Percentiles rank a stretch among this genome's conserved stretches.
phyloP scores from a whole-genome alignment of 2,888 invertebrate species.

The Seladonia tumulorum region DNA sequence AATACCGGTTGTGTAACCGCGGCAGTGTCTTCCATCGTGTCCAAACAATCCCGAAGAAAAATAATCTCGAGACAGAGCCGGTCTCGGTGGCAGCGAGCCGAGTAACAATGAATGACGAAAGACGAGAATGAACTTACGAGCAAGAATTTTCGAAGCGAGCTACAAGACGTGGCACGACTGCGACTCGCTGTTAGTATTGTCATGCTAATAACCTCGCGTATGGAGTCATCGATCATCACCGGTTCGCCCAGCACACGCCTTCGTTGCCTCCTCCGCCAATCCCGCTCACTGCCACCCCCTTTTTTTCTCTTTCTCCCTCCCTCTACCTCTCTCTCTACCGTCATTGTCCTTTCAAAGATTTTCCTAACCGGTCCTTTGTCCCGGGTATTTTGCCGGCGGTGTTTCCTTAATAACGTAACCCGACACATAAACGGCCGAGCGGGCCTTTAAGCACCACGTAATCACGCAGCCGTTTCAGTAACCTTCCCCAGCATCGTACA shows the following conservation, averaged over 20 bases:
- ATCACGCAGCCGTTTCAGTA: conserved; percentile 57
- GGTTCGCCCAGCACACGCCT: conserved; percentile 31
- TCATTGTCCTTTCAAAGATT: conserved; percentile 45
- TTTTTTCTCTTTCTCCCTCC: neutral
- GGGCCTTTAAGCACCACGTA: conserved; percentile 63
- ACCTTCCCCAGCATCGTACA: conserved; percentile 38
- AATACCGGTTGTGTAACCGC: neutral
- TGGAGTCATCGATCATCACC: conserved; percentile 67
- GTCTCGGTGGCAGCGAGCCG: conserved; percentile 7
- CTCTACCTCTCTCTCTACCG: neutral
- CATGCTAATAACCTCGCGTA: conserved; percentile 64
- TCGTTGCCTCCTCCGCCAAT: conserved; percentile 1
- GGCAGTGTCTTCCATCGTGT: neutral
- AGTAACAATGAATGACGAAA: conserved; percentile 60
- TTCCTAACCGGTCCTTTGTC: conserved; percentile 41
- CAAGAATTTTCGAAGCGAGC: conserved; percentile 27
- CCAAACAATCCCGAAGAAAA: conserved; percentile 1
- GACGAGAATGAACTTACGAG: conserved; percentile 43
- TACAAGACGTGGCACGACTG: neutral
- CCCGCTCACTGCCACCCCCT: neutral
- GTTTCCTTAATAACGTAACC: conserved; percentile 61
- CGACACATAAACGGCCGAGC: conserved; percentile 29
- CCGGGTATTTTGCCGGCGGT: conserved; percentile 41
- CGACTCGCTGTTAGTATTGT: conserved; percentile 51
- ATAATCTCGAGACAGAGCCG: neutral